Evolutionary conservation across 2,797 vertebrate genomes (phyloP), one percentile per base, ranked within the genome.

Genomic region (Sebastes minor): DNA sequence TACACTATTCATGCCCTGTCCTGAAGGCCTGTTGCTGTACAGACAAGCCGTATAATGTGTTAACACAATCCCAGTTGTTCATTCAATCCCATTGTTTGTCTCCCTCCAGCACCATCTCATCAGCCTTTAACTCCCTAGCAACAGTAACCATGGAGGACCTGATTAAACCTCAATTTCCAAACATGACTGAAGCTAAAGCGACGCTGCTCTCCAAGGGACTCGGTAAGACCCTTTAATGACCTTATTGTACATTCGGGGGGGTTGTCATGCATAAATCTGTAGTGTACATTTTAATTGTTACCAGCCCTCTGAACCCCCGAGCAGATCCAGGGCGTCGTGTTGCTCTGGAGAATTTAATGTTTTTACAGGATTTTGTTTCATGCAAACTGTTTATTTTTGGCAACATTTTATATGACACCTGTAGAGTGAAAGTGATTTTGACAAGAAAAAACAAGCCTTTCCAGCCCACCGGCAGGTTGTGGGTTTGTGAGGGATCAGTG

Each of bases 121-220:
- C 97, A 30, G 97, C 97, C 28, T 98, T 98, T 81, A 98, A 97
- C 86, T 98, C 97, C 14, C 78, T 98, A 80, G 97, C 97, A 27
- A 97, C 97, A 0, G 97, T 98, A 42, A 98, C 97, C 0, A 96
- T 98, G 97, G 97, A 98, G 90, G 97, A 98, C 91, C 90, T 98
- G 76, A 97, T 98, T 65, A 97, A 97, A 66, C 97, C 97, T 20
- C 80, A 96, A 88, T 97, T 96, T 88, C 95, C 96, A 2, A 78
- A 73, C 68, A 95, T 98, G 93, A 94, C 95, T 0, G 97, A 98
- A 86, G 75, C 91, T 10, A 96, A 84, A 49, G 97, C 97, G 35
- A 97, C 96, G 0, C 82, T 97, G 79, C 89, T 98, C 52, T 98
- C 97, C 66, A 97, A 97, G 80, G 78, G 94, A 71, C 94, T 98